Base-by-base conservation (phyloP, 2,797 vertebrate genomes). In the Neosilurus mollespiculum region DNA sequence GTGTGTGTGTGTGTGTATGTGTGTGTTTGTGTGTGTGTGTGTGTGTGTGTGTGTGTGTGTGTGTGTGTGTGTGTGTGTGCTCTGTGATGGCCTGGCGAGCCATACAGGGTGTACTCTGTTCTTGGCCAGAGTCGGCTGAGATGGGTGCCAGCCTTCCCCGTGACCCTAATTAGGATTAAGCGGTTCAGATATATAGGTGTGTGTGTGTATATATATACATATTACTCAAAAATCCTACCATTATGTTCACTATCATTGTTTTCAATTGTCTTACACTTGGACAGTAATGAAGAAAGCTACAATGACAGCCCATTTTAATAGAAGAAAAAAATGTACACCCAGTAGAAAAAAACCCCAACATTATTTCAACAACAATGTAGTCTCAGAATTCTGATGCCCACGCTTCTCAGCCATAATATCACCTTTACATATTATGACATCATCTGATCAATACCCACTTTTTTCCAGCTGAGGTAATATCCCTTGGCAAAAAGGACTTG, bases 401-500 rank as follows among this genome's bases (percentile, higher is more conserved):
- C 49, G 37, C n/a, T 65, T 64, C n/a, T 30, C 26, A 37, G 79
- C 51, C 10, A 72, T 59, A 61, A 65, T 59, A 49, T 34, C 62
- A 18, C 59, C 49, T 80, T 58, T 80, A 65, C 26, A 16, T 11
- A 43, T 26, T 18, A 81, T 84, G 81, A 84, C 80, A 65, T 82
- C 62, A 92, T 88, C 62, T 89, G 73, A 90, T 87, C 72, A 62
- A 85, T 83, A 84, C 62, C 56, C n/a, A 64, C 81, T 87, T 86
- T 88, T 85, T 10, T 59, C 56, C 80, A 89, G 84, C 80, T 84
- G 26, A 76, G 18, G 18, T 58, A 85, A 72, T 54, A 61, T 84
- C 88, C 86, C 80, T 71, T 71, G 82, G 88, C 86, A 89, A 91
- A 90, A 89, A 86, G 82, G 87, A 88, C 89, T 14, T 37, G 83